Evolutionary conservation across 2,888 invertebrate species (phyloP), one percentile per base, ranked within the genome.

Genomic region (Balanococcus diminutus): DNA sequence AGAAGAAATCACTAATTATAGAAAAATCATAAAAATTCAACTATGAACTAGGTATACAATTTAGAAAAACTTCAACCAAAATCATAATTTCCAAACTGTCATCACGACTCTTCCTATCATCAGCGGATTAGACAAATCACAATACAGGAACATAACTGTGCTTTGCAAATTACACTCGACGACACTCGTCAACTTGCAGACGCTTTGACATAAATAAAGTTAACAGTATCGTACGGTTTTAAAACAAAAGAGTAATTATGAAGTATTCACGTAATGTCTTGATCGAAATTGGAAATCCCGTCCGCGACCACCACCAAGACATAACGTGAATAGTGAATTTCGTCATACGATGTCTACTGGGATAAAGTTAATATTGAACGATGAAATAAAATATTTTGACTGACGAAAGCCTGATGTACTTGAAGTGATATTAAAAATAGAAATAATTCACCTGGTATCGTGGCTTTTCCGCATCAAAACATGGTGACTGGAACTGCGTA

Each of bases 391-490:
- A 22, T 19, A 22, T 22, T n/a, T 56, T 14, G 51, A 51, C n/a
- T n/a, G n/a, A n/a, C n/a, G n/a, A n/a, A n/a, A n/a, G n/a, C n/a
- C n/a, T n/a, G n/a, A n/a, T n/a, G n/a, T 56, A 56, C 56, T 0
- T 9, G 22, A 22, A 22, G 16, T 8, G 31, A 6, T 16, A 31
- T 16, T 14, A 72, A 14, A 72, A 72, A 72, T 31, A 14, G 16
- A 72, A 28, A 11, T 67, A 67, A 72, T 31, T 72, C 28, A 72
- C 72, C 72, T 31, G 28, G 14, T 31, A 72, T 72, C 14, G 16
- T 16, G n/a, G n/a, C 72, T 72, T 31, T 31, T 72, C 31, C 72
- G 72, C 72, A 72, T 72, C 72, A 72, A 72, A 72, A 72, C 72
- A 72, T 72, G 72, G 31, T 72, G 28, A 72, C 31, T 72, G 72